Percentiles rank a stretch among this genome's conserved stretches.
Conservation (phyloP, 2,797 vertebrate genomes). For the Chelidonichthys spinosus region DNA sequence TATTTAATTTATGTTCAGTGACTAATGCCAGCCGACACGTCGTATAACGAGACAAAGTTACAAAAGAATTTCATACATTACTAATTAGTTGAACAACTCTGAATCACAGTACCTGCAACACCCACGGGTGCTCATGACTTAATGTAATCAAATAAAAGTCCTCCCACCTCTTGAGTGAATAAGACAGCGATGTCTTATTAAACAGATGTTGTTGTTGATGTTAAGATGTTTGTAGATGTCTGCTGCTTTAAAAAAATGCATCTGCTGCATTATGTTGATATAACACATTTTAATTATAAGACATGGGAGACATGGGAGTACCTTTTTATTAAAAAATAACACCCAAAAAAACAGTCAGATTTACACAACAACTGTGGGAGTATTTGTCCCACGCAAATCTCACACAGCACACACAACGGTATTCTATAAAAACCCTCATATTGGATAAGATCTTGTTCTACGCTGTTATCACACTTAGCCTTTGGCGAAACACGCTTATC, state of each 20-base stretch:
- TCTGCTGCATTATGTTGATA: constrained; percentile 2
- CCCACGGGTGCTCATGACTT: not conserved
- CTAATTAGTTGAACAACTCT: not conserved
- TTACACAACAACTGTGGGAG: constrained; percentile 22
- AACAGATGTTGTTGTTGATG: not conserved
- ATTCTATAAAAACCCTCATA: not conserved
- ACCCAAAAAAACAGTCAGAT: not conserved
- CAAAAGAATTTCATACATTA: not conserved
- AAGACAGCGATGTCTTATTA: constrained; percentile 19
- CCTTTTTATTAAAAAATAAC: no score
- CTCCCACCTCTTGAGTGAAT: constrained; percentile 4
- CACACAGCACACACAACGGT: constrained; percentile 1
- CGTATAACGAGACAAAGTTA: not conserved
- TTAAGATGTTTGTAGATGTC: not conserved
- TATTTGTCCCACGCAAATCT: constrained; percentile 15
- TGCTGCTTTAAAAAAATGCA: not conserved
- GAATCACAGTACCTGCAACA: not conserved
- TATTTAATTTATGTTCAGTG: not conserved
- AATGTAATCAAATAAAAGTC: constrained; percentile 14
- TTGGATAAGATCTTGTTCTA: constrained; percentile 6
- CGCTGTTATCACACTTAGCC: constrained; percentile 6
- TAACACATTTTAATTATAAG: constrained; percentile 4
- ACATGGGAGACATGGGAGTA: constrained; percentile 1
- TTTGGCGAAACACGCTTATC: constrained; percentile 17
- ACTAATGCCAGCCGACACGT: not conserved